Evolutionary conservation across 2,113 vertebrate genomes (phyloP).

Genomic region (Esox niger): DNA sequence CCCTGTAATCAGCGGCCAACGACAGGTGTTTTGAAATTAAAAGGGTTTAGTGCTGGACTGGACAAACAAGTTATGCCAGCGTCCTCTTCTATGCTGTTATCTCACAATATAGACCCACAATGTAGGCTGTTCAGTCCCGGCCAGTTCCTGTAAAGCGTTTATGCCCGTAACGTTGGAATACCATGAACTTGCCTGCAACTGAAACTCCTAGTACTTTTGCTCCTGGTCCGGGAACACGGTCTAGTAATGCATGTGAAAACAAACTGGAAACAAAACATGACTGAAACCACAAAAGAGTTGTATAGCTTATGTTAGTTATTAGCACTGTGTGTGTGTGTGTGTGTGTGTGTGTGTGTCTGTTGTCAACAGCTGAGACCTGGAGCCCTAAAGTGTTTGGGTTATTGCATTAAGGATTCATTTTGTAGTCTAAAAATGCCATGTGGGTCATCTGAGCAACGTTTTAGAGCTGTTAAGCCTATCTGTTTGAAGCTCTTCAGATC

Average conservation of each 20-base stretch:
- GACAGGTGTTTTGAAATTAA: conserved; percentile 12
- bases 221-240: not conserved
- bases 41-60: not conserved
- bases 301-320: not conserved
- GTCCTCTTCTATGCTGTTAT: conserved; percentile 8
- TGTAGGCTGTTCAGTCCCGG: not conserved
- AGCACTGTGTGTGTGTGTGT: no score
- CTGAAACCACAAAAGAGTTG: not conserved
- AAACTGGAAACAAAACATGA: not conserved
- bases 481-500: not conserved
- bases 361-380: not conserved
- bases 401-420: not conserved
- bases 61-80: not conserved
- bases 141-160: not conserved
- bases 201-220: not conserved
- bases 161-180: not conserved
- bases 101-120: conserved; percentile 1
- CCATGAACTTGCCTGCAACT: conserved; percentile 14
- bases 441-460: not conserved
- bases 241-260: not conserved
- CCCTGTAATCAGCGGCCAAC: conserved; percentile 12
- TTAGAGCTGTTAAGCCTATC: not conserved
- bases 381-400: not conserved
- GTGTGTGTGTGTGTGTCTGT: no score
- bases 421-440: not conserved